These are phyloP conservation scores for Drosophila picticornis DNA, from an alignment of 2,888 invertebrate species.

Conservation along the genomic window DNA sequence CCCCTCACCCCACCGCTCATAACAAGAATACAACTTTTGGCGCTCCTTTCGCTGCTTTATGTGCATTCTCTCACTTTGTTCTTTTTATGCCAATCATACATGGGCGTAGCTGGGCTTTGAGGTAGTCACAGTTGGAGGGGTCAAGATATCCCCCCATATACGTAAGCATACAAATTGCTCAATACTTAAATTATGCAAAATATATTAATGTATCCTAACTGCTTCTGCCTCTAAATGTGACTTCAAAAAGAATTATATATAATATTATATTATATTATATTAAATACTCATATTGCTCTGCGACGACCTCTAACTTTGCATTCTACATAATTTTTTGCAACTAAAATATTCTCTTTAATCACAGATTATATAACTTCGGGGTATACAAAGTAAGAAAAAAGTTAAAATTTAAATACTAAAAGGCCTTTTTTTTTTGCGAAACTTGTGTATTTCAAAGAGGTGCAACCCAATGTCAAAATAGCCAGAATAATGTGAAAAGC, in stretches of 20 bases:
- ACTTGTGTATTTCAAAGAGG: neutral
- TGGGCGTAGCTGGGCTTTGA: neutral
- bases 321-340: neutral
- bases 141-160: neutral
- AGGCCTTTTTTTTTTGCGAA: neutral
- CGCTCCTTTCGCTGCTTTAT: slow-evolving; percentile 34
- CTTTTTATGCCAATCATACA: slow-evolving; percentile 17
- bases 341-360: too few relatives aligned
- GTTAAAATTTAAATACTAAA: neutral
- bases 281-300: neutral
- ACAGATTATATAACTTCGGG: too few relatives aligned
- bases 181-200: neutral
- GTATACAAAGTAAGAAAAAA: neutral
- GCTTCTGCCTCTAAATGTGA: neutral
- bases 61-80: slow-evolving; percentile 1
- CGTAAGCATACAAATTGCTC: neutral
- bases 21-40: slow-evolving; percentile 26
- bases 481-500: neutral
- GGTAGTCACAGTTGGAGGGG: too few relatives aligned
- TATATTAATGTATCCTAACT: neutral
- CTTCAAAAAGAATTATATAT: neutral
- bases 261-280: neutral
- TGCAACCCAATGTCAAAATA: neutral
- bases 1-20: neutral
- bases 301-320: neutral